Evolutionary conservation across 2,113 vertebrate genomes (phyloP), one percentile per base, ranked within the genome.

Genomic region (Limanda limanda): DNA sequence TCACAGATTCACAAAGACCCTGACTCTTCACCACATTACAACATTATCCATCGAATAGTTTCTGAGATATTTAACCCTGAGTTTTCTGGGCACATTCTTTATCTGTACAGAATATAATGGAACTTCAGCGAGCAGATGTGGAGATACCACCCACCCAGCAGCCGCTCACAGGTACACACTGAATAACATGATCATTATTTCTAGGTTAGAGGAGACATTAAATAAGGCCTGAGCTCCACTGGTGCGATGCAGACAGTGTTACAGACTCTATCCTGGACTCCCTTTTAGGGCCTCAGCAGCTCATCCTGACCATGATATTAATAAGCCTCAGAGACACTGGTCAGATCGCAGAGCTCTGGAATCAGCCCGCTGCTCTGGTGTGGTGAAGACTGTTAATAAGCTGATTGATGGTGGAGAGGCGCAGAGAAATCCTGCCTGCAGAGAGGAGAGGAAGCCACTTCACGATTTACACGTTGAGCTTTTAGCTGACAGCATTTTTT

Each of bases 371-470:
- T n/a, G 52, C 73, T 60, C 58, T 40, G 40, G 7, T 55, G 47
- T 15, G 47, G 24, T 37, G 12, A 52, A 65, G 35, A 9, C 58
- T 21, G 60, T 2, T 40, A 56, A 71, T 56, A 74, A 47, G 66
- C 13, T 67, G 76, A 74, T 20, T 69, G 75, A 78, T 74, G 40
- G 58, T 20, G 18, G 47, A 65, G 9, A 40, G 21, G 45, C 52
- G 62, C 37, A 59, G 17, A 61, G 47, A 14, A 31, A 20, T 42
- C 13, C 5, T 10, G 45, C 35, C 23, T 11, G 62, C 62, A 56
- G 62, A 60, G 10, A 35, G 40, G 27, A 62, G 6, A 24, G 6
- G 27, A 48, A 40, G 62, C 45, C 18, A 20, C 17, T 70, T 40
- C 52, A 58, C 12, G 15, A 12, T 48, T 31, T 57, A 48, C 54